These are phyloP conservation scores for Phoxinus phoxinus DNA, from an alignment of 2,113 vertebrate species.

Conservation along the genomic window DNA sequence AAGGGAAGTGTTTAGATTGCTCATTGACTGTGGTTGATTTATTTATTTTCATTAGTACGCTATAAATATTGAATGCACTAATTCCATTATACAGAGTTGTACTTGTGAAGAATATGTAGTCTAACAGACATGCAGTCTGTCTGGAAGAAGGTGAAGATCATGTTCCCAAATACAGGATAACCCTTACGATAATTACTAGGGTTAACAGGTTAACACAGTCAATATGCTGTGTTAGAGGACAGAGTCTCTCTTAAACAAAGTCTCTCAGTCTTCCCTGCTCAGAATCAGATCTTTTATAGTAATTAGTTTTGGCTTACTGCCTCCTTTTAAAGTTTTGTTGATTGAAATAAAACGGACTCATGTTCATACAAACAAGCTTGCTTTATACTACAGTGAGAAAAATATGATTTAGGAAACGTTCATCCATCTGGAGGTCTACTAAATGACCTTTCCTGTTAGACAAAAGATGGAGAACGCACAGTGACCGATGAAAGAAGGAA, in stretches of 20 bases:
- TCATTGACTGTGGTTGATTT: neutral
- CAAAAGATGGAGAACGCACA: constrained; percentile 26
- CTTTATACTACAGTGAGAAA: neutral
- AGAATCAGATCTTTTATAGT: neutral
- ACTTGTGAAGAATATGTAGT: neutral
- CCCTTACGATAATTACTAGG: constrained; percentile 50
- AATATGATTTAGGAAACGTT: constrained; percentile 19
- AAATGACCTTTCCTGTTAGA: constrained; percentile 35
- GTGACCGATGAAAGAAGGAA: constrained; percentile 51
- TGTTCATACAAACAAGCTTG: neutral
- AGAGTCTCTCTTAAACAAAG: constrained; percentile 14
- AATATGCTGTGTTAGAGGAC: constrained; percentile 20
- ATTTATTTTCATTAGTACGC: constrained; percentile 1
- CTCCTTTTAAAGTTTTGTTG: neutral
- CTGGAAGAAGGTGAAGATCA: constrained; percentile 39
- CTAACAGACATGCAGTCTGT: constrained; percentile 38
- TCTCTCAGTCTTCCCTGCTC: constrained; percentile 29
- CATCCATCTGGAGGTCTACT: constrained; percentile 16
- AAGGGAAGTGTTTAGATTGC: neutral
- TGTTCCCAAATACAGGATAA: constrained; percentile 44
- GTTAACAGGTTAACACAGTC: constrained; percentile 56
- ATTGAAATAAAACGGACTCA: neutral
- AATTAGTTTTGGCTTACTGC: neutral
- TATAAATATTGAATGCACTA: constrained; percentile 2
- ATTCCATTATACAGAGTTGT: neutral